Evolutionary conservation across 2,113 vertebrate species (phyloP).

Genomic region (Etia nguti): DNA sequence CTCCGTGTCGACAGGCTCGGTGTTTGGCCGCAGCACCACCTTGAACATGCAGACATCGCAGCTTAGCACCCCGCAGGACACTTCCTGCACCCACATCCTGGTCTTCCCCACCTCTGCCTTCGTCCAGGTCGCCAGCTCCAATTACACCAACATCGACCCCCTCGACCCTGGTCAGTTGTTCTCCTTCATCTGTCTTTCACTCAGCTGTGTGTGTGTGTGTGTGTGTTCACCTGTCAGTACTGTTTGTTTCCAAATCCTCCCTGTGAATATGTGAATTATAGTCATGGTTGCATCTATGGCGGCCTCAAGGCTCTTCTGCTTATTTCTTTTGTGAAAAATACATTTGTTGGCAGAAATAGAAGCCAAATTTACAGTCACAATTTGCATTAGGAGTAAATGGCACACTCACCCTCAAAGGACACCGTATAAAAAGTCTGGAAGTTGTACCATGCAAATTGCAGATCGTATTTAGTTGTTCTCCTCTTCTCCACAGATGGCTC

Average conservation of each 20-base stretch:
- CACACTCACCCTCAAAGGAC: not conserved
- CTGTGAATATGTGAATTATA: not conserved
- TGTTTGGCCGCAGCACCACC: conserved; percentile 95
- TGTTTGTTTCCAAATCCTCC: not conserved
- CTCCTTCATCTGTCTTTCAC: not conserved
- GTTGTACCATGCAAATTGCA: not conserved
- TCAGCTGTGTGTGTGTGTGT: too few relatives aligned
- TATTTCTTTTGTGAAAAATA: not conserved
- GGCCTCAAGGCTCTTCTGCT: not conserved
- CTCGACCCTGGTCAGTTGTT: conserved; percentile 77
- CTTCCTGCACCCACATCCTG: conserved; percentile 95
- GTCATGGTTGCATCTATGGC: not conserved
- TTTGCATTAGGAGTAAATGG: not conserved
- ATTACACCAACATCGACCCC: conserved; percentile 80
- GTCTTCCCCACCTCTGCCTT: conserved; percentile 95
- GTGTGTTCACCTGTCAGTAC: too few relatives aligned
- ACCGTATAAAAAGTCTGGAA: not conserved
- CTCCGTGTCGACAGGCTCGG: conserved; percentile 93
- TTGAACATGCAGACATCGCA: conserved; percentile 95
- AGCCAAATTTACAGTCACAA: not conserved
- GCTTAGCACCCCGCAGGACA: conserved; percentile 94
- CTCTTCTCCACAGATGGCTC: conserved; percentile 77
- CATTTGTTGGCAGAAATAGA: not conserved
- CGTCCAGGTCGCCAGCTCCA: conserved; percentile 89
- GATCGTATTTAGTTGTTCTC: not conserved